Evolutionary conservation across 1,140 invertebrate genomes (phyloP).

Genomic region (Metopolophium dirhodum): DNA sequence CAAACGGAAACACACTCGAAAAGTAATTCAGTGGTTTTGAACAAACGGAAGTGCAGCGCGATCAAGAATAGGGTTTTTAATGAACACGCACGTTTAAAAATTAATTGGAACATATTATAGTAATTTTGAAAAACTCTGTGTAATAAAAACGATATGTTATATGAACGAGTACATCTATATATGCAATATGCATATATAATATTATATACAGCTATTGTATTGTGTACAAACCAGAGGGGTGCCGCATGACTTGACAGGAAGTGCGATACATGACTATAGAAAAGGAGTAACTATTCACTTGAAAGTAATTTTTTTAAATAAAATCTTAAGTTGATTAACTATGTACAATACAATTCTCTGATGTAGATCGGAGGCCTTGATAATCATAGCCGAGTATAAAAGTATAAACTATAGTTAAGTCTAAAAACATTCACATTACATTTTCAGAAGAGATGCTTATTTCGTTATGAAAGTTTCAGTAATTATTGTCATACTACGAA

Average conservation of each 20-base stretch:
- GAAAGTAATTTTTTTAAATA: constrained; percentile 32
- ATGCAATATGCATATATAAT: not conserved
- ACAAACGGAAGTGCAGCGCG: constrained; percentile 38
- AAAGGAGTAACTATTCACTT: constrained; percentile 47
- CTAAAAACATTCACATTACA: not conserved
- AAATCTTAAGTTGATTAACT: constrained; percentile 43
- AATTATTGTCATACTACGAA: not conserved
- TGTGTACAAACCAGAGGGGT: not conserved
- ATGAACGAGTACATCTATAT: not conserved
- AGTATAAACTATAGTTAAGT: not conserved
- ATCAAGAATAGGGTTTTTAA: constrained; percentile 27
- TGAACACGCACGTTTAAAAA: not conserved
- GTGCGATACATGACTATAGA: not conserved
- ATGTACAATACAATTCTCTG: not conserved
- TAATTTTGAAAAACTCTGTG: not conserved
- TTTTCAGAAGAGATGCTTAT: not conserved
- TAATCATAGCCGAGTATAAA: not conserved
- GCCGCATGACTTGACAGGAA: constrained; percentile 2
- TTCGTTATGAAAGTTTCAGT: not conserved
- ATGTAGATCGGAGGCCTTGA: not conserved
- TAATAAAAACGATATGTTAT: constrained; percentile 22
- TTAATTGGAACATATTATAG: constrained; percentile 34
- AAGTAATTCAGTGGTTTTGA: constrained; percentile 24
- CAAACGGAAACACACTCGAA: constrained; percentile 32
- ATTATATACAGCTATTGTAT: not conserved